Evolutionary conservation across 2,113 vertebrate genomes (phyloP).

Genomic region (Callocephalon fimbriatum): DNA sequence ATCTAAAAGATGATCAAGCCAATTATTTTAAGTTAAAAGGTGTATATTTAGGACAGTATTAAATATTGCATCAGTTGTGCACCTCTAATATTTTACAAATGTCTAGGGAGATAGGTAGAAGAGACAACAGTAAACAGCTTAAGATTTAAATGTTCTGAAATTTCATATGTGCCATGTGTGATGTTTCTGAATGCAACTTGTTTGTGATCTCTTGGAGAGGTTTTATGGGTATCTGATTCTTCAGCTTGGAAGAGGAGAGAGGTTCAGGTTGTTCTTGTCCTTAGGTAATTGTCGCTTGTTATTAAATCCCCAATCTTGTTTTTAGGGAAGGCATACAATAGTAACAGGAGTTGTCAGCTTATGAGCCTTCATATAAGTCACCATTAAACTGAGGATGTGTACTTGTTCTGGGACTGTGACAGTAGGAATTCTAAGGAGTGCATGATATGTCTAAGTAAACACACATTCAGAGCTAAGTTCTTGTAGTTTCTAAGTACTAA

Average conservation of each 20-base stretch:
- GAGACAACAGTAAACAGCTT: neutral
- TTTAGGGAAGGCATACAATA: neutral
- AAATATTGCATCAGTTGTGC: neutral
- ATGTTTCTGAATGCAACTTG: neutral
- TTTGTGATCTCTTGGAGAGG: neutral
- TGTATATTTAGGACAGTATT: neutral
- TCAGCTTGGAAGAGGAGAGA: neutral
- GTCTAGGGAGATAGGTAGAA: neutral
- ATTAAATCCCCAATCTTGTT: neutral
- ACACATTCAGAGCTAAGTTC: neutral
- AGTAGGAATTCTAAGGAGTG: neutral
- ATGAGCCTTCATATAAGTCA: neutral
- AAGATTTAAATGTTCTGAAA: neutral
- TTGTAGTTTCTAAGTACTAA: neutral
- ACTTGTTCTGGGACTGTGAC: neutral
- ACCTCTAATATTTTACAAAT: neutral
- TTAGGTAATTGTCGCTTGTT: neutral
- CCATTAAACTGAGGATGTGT: neutral
- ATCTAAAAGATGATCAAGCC: neutral
- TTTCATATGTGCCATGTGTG: neutral
- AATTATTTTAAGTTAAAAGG: neutral
- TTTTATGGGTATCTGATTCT: neutral
- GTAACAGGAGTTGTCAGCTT: neutral
- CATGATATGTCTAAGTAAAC: neutral
- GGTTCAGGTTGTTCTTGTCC: neutral